A percentile compares a stretch with the other conserved stretches of the same genome.
These are phyloP conservation scores for Sphinx pinastri DNA, from an alignment of 2,888 invertebrate genomes.

Conservation along the genomic window DNA sequence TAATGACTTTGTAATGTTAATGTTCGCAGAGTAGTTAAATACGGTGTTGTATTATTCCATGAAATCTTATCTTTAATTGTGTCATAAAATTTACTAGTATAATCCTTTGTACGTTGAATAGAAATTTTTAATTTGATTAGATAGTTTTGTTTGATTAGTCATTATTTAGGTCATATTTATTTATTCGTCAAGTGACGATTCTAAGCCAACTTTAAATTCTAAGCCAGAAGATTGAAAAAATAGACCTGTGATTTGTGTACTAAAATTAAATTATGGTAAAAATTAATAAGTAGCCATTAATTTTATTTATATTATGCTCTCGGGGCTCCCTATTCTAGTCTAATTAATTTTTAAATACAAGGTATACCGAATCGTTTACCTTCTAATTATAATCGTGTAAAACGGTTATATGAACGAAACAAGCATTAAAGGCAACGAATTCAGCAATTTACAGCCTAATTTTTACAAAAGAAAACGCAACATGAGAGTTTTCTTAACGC, in stretches of 20 bases:
- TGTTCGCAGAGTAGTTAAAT: neutral
- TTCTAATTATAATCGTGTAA: neutral
- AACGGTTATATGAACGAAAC: neutral
- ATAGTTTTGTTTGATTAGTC: neutral
- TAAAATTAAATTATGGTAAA: too few species aligned
- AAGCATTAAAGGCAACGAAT: neutral
- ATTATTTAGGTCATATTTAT: neutral
- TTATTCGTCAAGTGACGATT: neutral
- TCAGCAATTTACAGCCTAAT: neutral
- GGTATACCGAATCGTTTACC: too few species aligned
- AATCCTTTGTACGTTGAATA: neutral
- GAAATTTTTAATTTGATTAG: neutral
- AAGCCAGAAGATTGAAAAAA: too few species aligned
- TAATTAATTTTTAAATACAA: too few species aligned
- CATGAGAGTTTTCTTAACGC: neutral
- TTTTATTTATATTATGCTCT: too few species aligned
- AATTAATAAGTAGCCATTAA: too few species aligned
- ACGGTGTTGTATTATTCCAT: neutral
- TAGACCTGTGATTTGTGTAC: too few species aligned
- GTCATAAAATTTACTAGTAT: neutral
- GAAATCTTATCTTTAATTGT: neutral
- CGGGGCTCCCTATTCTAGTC: too few species aligned
- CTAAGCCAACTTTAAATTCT: too few species aligned
- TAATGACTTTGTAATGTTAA: neutral
- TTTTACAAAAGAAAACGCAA: neutral